Percentiles rank a stretch among this genome's conserved stretches.
These are phyloP conservation scores for Nephila pilipes DNA, from an alignment of 1,140 invertebrate species.

Conservation along the genomic window DNA sequence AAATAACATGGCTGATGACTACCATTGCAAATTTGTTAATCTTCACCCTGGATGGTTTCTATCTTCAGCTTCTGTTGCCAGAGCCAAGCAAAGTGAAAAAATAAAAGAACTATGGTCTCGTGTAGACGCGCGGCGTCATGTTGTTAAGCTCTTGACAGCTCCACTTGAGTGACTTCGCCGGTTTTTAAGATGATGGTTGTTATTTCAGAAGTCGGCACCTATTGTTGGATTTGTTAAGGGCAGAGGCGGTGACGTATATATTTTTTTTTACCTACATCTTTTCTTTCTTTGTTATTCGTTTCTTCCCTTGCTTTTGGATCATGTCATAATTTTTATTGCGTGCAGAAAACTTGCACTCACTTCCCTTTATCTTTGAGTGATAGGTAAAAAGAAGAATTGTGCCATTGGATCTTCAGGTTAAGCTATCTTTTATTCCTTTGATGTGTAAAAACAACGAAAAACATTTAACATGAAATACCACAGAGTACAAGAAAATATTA, in stretches of 20 bases:
- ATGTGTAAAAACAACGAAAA: not conserved
- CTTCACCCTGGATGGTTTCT: conserved; percentile 30
- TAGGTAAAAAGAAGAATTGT: not conserved
- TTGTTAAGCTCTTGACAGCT: conserved; percentile 50
- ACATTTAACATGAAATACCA: too few relatives aligned
- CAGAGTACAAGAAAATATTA: too few relatives aligned
- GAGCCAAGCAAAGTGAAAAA: not conserved
- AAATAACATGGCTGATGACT: conserved; percentile 18
- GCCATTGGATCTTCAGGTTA: not conserved
- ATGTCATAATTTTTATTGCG: not conserved
- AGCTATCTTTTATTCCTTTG: not conserved
- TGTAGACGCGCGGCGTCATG: conserved; percentile 3
- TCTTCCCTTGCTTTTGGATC: not conserved
- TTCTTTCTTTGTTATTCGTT: not conserved
- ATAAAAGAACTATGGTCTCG: not conserved
- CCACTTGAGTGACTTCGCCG: conserved; percentile 50
- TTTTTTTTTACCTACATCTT: not conserved
- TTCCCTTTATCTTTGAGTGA: not conserved
- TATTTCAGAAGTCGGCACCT: conserved; percentile 58
- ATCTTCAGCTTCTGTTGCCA: conserved; percentile 40
- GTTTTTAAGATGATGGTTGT: conserved; percentile 59
- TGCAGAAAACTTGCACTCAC: not conserved
- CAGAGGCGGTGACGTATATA: not conserved
- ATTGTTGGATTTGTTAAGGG: conserved; percentile 59
- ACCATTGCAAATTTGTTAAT: conserved; percentile 53